Conservation (phyloP, 2,888 invertebrate genomes). For the Trypoxylon attenuatum region DNA sequence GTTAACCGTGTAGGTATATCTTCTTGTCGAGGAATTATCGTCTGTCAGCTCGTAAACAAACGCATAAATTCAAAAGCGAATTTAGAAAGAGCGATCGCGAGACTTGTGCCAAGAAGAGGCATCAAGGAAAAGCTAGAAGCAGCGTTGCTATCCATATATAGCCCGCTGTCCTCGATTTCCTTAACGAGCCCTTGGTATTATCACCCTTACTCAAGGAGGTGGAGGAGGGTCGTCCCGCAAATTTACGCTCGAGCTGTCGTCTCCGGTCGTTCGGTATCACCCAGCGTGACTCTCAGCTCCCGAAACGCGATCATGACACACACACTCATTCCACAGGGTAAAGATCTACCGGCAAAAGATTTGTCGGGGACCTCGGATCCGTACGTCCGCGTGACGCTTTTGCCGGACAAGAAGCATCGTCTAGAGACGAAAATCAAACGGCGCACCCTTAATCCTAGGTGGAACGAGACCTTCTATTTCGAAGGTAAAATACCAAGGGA, state of each 20-base stretch:
- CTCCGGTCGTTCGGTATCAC: neutral
- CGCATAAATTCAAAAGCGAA: constrained; percentile 45
- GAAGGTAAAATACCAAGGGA: too few species aligned
- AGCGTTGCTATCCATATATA: neutral
- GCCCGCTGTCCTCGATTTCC: constrained; percentile 11
- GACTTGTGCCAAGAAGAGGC: neutral
- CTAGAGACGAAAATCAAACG: constrained; percentile 95
- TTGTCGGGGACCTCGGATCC: constrained; percentile 94
- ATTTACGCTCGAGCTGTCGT: neutral
- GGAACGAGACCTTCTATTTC: constrained; percentile 97
- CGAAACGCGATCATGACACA: neutral
- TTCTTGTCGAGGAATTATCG: neutral
- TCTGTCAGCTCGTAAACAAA: constrained; percentile 46
- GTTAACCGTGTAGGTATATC: neutral
- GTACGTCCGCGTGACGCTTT: constrained; percentile 90
- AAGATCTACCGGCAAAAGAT: constrained; percentile 95
- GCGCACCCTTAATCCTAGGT: constrained; percentile 91
- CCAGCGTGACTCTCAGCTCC: too few species aligned
- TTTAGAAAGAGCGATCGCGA: neutral
- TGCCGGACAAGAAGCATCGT: constrained; percentile 94
- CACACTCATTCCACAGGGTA: constrained; percentile 80
- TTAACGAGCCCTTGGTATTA: neutral
- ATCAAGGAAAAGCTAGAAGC: neutral
- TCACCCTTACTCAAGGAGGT: neutral
- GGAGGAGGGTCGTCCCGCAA: neutral